Conservation (phyloP, 2,888 invertebrate species). For the Lasiommata megera region DNA sequence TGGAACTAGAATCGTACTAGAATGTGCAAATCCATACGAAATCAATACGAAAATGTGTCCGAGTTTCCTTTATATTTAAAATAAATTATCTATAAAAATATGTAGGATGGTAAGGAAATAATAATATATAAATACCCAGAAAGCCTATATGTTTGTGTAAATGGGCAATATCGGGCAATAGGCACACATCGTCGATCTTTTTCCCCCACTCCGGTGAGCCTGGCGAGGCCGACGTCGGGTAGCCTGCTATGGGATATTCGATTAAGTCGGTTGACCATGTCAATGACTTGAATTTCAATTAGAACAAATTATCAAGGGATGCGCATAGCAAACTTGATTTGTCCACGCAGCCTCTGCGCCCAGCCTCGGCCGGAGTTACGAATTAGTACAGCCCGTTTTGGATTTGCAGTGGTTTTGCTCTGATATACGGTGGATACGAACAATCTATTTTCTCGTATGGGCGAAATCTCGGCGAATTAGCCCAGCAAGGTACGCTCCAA, state of each 20-base stretch:
- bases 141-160: background rate
- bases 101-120: too few species aligned
- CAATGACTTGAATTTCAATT: constrained; percentile 87
- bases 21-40: too few species aligned
- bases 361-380: constrained; percentile 34
- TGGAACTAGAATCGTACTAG: too few species aligned
- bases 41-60: too few species aligned
- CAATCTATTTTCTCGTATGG: constrained; percentile 38
- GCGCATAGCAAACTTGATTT: constrained; percentile 74
- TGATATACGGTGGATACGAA: constrained; percentile 38
- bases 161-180: background rate
- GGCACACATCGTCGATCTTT: constrained; percentile 7
- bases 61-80: too few species aligned
- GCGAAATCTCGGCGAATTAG: constrained; percentile 34
- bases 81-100: too few species aligned
- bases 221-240: constrained; percentile 36
- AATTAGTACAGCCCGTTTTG: constrained; percentile 38
- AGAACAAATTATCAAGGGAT: constrained; percentile 82
- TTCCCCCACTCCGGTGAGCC: constrained; percentile 11
- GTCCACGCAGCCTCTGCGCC: constrained; percentile 57
- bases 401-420: constrained; percentile 37
- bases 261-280: constrained; percentile 81
- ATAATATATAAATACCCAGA: background rate
- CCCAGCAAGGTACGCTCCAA: constrained; percentile 25
- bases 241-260: constrained; percentile 68